These are phyloP conservation scores for Trachelus stipa DNA, from an alignment of 2,888 invertebrate species.

Conservation along the genomic window DNA sequence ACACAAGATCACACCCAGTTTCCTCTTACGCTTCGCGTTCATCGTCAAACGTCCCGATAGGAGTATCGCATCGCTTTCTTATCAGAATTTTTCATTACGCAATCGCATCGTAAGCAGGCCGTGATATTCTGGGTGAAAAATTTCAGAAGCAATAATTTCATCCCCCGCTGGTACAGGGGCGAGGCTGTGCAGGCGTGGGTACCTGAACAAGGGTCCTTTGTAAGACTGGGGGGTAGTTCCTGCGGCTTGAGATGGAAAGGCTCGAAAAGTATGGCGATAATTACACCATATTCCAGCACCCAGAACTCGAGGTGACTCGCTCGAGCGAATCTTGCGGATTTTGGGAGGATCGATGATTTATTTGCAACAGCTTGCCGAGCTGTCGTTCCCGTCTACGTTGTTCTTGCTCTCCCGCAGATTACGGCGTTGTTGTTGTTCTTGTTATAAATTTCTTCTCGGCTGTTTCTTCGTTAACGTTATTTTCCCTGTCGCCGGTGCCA, in stretches of 20 bases:
- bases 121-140: background rate
- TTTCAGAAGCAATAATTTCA: background rate
- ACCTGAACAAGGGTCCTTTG: background rate
- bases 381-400: slow-evolving; percentile 42
- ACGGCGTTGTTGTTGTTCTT: background rate
- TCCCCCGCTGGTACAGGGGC: background rate
- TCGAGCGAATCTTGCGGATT: background rate
- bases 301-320: background rate
- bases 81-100: background rate
- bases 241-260: background rate
- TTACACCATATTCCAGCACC: background rate
- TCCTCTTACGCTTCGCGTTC: slow-evolving; percentile 44
- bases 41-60: background rate
- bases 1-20: slow-evolving; percentile 49
- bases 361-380: slow-evolving; percentile 52
- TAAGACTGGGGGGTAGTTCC: background rate
- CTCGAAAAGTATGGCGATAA: background rate
- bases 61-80: background rate
- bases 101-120: background rate
- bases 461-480: slow-evolving; percentile 9
- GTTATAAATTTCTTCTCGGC: slow-evolving; percentile 12
- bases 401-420: slow-evolving; percentile 12
- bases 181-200: background rate
- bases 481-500: slow-evolving; percentile 20
- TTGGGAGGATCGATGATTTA: slow-evolving; percentile 44